Evolutionary conservation across 2,888 invertebrate species (phyloP).

Genomic region (Hirtodrosophila trivittata): DNA sequence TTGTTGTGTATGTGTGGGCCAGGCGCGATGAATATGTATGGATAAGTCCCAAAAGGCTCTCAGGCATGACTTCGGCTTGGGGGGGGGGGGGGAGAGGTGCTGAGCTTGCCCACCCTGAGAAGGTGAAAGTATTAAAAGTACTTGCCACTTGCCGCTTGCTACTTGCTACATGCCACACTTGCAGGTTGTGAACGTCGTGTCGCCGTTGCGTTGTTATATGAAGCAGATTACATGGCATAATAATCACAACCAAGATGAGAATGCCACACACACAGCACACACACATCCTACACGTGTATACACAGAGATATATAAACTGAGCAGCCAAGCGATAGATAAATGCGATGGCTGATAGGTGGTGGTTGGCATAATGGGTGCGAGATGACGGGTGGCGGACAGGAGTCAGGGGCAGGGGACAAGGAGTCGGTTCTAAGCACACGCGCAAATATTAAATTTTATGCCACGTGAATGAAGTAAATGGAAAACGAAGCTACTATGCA

Average conservation of each 20-base stretch:
- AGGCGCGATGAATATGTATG: constrained; percentile 53
- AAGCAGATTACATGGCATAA: constrained; percentile 79
- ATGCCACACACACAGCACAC: constrained; percentile 37
- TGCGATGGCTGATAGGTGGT: constrained; percentile 3
- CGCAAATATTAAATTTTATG: constrained; percentile 76
- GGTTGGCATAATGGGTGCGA: neutral
- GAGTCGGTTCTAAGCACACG: constrained; percentile 56
- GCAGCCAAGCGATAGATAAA: constrained; percentile 41
- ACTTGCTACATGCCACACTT: neutral
- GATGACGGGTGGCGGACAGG: constrained; percentile 6
- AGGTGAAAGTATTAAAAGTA: constrained; percentile 78
- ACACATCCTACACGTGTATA: constrained; percentile 33
- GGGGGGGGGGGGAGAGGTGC: constrained; percentile 1
- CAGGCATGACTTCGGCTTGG: constrained; percentile 12
- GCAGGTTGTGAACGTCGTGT: constrained; percentile 29
- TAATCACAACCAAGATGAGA: constrained; percentile 65
- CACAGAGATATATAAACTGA: constrained; percentile 12
- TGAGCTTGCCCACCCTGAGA: constrained; percentile 39
- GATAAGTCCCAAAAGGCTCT: constrained; percentile 49
- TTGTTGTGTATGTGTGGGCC: neutral
- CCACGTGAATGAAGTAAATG: constrained; percentile 44
- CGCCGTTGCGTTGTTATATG: constrained; percentile 59
- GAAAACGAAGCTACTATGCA: constrained; percentile 21
- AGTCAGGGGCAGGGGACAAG: neutral
- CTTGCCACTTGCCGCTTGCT: constrained; percentile 61